Evolutionary conservation across 2,797 vertebrate genomes (phyloP).

Genomic region (Hemitrygon akajei): DNA sequence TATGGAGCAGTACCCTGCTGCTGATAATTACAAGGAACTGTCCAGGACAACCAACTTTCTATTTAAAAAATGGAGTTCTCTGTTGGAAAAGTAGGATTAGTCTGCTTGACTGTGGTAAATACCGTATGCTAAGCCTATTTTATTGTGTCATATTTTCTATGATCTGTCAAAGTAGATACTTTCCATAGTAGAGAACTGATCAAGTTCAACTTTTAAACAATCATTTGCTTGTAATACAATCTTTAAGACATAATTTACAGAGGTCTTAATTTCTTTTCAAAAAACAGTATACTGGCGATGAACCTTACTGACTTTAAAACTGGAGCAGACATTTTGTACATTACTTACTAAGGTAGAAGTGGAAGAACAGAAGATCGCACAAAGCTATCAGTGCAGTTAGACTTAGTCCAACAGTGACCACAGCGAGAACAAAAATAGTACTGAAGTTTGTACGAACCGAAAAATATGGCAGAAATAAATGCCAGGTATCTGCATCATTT

Average conservation of each 20-base stretch:
- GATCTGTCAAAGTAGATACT: not conserved
- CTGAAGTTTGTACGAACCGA: constrained; percentile 64
- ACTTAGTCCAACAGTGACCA: constrained; percentile 70
- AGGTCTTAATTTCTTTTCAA: not conserved
- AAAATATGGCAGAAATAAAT: constrained; percentile 77
- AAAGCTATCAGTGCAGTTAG: constrained; percentile 72
- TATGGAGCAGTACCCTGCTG: not conserved
- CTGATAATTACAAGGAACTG: not conserved
- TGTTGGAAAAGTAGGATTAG: not conserved
- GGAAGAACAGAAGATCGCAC: constrained; percentile 82
- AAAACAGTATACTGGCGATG: not conserved
- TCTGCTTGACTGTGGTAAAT: not conserved
- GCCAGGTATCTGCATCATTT: constrained; percentile 78
- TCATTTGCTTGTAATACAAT: not conserved
- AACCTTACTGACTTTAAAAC: not conserved
- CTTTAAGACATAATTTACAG: not conserved
- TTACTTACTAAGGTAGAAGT: constrained; percentile 84
- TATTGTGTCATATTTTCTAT: not conserved
- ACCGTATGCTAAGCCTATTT: too few species aligned
- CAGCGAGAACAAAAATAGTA: constrained; percentile 70
- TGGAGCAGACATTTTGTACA: not conserved
- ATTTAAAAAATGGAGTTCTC: not conserved
- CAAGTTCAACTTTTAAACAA: not conserved
- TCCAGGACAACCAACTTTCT: not conserved
- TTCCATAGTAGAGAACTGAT: not conserved